These are phyloP conservation scores for Enteromius argenteus DNA, from an alignment of 2,797 vertebrate genomes.

Conservation along the genomic window DNA sequence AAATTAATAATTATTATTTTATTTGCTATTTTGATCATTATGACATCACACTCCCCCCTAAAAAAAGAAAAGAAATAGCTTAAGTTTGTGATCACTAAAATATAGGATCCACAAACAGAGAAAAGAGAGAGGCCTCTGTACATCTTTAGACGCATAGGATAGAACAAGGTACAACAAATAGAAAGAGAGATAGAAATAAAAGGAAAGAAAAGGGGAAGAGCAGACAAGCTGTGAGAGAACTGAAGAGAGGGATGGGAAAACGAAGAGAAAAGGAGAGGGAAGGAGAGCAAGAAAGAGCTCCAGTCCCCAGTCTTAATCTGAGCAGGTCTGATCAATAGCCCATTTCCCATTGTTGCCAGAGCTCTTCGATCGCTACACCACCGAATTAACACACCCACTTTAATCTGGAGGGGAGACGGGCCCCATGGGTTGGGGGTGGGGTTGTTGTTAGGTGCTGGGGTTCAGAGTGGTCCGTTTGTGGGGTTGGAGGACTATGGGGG, in stretches of 20 bases:
- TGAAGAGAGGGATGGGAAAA: constrained; percentile 79
- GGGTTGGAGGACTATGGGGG: constrained; percentile 60
- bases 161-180: constrained; percentile 59
- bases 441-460: constrained; percentile 61
- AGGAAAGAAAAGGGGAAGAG: constrained; percentile 71
- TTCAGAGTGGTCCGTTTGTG: constrained; percentile 61
- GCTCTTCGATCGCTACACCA: constrained; percentile 97
- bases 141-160: constrained; percentile 4
- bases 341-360: constrained; percentile 99
- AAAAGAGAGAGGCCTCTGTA: constrained; percentile 27
- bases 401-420: constrained; percentile 93
- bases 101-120: constrained; percentile 26
- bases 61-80: background rate
- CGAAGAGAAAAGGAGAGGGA: constrained; percentile 81
- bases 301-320: constrained; percentile 98
- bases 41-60: background rate
- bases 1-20: background rate
- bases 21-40: background rate
- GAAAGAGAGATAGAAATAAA: constrained; percentile 65
- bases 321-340: constrained; percentile 98
- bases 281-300: constrained; percentile 93
- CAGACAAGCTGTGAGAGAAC: constrained; percentile 68
- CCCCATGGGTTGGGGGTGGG: constrained; percentile 65
- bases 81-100: constrained; percentile 19
- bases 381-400: constrained; percentile 97